Conservation (phyloP, 2,113 vertebrate species). For the Tragelaphus scriptus region DNA sequence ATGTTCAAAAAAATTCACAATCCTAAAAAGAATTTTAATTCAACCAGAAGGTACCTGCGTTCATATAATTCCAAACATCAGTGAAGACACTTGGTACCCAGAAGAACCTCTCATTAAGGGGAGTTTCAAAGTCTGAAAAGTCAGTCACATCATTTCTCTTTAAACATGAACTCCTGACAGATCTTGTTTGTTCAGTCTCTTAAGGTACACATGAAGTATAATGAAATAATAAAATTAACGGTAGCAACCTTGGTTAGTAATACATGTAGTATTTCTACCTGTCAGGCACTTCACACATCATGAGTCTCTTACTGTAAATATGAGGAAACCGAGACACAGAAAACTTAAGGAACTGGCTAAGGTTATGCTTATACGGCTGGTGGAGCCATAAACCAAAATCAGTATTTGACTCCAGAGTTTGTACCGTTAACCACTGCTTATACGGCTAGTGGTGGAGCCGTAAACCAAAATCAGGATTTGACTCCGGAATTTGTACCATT, state of each 20-base stretch:
- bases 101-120: background rate
- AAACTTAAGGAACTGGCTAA: background rate
- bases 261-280: background rate
- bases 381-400: background rate
- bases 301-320: background rate
- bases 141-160: background rate
- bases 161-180: background rate
- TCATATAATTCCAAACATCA: background rate
- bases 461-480: background rate
- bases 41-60: background rate
- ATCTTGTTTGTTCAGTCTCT: background rate
- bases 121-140: background rate
- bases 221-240: background rate
- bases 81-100: background rate
- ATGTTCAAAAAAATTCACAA: background rate
- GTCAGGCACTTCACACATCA: background rate
- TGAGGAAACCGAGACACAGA: background rate
- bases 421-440: background rate
- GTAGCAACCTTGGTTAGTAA: background rate
- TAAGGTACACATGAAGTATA: background rate
- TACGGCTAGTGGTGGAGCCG: accelerated
- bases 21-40: conserved; percentile 24
- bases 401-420: background rate
- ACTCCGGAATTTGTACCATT: background rate
- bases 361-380: no score